A percentile compares a stretch with the other conserved stretches of the same genome.
Conservation (phyloP, 2,797 vertebrate species). For the Enoplosus armatus region DNA sequence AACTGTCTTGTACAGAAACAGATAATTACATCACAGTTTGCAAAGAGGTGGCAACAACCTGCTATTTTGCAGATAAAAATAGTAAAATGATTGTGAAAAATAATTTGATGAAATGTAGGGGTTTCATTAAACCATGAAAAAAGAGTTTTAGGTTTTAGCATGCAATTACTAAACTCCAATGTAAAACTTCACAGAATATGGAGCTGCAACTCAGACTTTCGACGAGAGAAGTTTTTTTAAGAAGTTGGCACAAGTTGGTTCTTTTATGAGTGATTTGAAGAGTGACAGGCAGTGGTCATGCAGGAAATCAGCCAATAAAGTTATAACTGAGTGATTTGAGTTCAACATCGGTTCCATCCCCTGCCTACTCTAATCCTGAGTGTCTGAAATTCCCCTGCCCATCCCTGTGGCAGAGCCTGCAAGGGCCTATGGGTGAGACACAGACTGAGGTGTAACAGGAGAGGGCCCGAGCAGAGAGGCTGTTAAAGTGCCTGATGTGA, state of each 20-base stretch:
- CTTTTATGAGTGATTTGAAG: conserved; percentile 61
- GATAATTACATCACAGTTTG: neutral
- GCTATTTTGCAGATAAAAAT: neutral
- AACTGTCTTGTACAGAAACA: neutral
- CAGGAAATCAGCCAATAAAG: conserved; percentile 60
- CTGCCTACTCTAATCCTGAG: conserved; percentile 59
- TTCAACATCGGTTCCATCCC: conserved; percentile 61
- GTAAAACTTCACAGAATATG: conserved; percentile 26
- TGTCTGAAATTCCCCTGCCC: conserved; percentile 46
- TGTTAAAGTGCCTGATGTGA: conserved; percentile 97
- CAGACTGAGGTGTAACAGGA: conserved; percentile 67
- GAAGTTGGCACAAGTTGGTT: conserved; percentile 44
- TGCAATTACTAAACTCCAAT: neutral
- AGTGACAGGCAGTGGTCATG: conserved; percentile 62
- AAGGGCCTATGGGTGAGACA: conserved; percentile 44
- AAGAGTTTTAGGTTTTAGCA: conserved; percentile 7
- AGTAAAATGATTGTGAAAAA: neutral
- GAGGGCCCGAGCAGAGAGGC: conserved; percentile 83
- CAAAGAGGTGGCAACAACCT: neutral
- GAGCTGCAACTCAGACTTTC: conserved; percentile 37
- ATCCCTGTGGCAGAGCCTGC: conserved; percentile 38
- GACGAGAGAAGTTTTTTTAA: conserved; percentile 41
- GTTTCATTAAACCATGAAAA: conserved; percentile 20
- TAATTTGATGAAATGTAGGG: neutral
- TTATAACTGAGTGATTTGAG: conserved; percentile 63